phyloP scores from a whole-genome alignment of 1,140 invertebrate species.

The Bacillus rossius region DNA sequence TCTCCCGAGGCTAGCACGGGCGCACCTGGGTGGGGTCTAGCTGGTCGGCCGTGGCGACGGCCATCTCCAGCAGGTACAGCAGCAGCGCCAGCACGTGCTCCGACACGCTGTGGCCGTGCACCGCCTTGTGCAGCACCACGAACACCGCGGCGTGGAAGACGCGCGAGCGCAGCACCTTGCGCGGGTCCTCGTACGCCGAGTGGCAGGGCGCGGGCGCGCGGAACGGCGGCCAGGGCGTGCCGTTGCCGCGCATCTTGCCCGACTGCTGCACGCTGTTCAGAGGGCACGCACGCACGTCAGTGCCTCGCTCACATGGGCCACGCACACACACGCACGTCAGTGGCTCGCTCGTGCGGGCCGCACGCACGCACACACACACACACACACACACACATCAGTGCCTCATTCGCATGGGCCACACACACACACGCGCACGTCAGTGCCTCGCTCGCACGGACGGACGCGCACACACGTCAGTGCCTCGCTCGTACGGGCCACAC shows the following conservation, averaged over 20 bases:
- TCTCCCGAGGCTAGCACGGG: no score
- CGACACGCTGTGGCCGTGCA: conserved; percentile 65
- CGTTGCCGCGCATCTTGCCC: conserved; percentile 57
- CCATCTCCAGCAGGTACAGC: conserved; percentile 82
- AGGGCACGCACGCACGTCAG: conserved; percentile 9
- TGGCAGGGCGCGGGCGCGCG: conserved; percentile 59
- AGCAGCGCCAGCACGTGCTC: conserved; percentile 82
- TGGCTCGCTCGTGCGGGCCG: no score
- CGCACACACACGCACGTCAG: no score
- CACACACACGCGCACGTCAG: background rate
- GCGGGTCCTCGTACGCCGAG: conserved; percentile 63
- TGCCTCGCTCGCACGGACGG: background rate
- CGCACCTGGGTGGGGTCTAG: conserved; percentile 29
- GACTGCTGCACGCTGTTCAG: conserved; percentile 52
- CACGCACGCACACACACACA: no score
- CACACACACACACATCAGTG: background rate
- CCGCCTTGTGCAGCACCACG: conserved; percentile 76
- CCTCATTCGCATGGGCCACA: no score
- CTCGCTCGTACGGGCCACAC: no score
- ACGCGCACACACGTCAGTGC: conserved; percentile 4
- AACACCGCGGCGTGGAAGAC: conserved; percentile 83
- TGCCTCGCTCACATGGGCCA: background rate
- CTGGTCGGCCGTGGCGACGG: conserved; percentile 57
- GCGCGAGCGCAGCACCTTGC: conserved; percentile 60
- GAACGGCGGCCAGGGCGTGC: conserved; percentile 79